phyloP scores from a whole-genome alignment of 2,888 invertebrate genomes.

The Trachelus stipa region DNA sequence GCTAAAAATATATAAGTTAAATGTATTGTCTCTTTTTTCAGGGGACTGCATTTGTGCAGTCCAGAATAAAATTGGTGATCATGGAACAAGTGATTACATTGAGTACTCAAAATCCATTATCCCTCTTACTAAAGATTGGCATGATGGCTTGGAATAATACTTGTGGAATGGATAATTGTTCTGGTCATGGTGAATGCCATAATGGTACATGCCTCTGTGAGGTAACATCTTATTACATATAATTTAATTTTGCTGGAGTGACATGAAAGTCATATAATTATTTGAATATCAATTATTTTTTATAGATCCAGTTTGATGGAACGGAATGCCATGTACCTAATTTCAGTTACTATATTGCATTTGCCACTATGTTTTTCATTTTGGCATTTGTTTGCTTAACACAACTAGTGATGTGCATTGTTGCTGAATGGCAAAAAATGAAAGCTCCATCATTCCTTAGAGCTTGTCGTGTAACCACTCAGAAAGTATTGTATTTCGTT shows the following conservation, averaged over 20 bases:
- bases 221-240: constrained; percentile 68
- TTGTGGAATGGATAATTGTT: constrained; percentile 82
- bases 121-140: constrained; percentile 61
- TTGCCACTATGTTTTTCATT: constrained; percentile 78
- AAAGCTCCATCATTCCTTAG: constrained; percentile 85
- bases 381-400: constrained; percentile 87
- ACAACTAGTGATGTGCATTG: constrained; percentile 86
- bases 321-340: constrained; percentile 86
- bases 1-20: neutral
- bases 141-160: constrained; percentile 66
- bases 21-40: constrained; percentile 19
- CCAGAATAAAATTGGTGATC: constrained; percentile 42
- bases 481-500: constrained; percentile 89
- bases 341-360: constrained; percentile 78
- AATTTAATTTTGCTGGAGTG: constrained; percentile 42
- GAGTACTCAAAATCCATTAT: constrained; percentile 65
- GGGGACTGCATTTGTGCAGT: constrained; percentile 54
- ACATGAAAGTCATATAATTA: neutral
- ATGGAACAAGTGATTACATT: constrained; percentile 65
- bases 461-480: constrained; percentile 89
- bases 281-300: constrained; percentile 25
- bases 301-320: constrained; percentile 79
- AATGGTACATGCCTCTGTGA: constrained; percentile 93
- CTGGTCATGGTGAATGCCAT: constrained; percentile 90
- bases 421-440: constrained; percentile 84